Base-by-base conservation (phyloP, 2,113 vertebrate species). In the Notechis scutatus region DNA sequence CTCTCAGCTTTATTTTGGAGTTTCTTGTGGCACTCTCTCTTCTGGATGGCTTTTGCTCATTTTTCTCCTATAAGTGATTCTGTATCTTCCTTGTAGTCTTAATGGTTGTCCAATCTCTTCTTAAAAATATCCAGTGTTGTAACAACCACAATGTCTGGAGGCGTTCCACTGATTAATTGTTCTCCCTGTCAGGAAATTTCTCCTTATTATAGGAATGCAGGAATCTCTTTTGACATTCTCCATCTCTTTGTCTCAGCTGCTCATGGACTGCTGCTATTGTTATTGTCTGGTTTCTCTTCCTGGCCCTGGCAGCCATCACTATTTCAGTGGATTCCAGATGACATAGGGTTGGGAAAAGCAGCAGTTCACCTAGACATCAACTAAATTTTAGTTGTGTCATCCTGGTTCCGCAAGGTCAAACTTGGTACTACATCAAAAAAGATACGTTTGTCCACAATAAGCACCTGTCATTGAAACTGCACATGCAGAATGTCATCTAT, bases 401-500 rank as follows among this genome's bases (percentile, higher is more conserved):
- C 64, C n/a, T 18, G n/a, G 64, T 54, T 50, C 81, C 21, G 5
- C 24, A 59, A 50, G 29, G 24, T 55, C n/a, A 45, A 21, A 10
- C 29, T 89, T 85, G 54, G 20, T 12, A 86, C 9, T 23, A 21
- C 20, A 61, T 64, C 24, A 11, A 15, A 34, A 5, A n/a, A 0
- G 1, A 57, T 23, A n/a, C 4, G 3, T 10, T 56, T 81, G 0
- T 10, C 45, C 29, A 29, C 29, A 47, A n/a, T 85, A 42, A 39
- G 59, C 12, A 39, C 18, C 57, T 86, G 42, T 92, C 24, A 88
- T 11, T 90, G 57, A 90, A 85, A 50, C 50, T 21, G 4, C 34
- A 94, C 94, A 93, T 94, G 59, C 50, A 92, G 92, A 95, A 92
- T 93, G 85, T 18, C 2, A 0, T 85, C 42, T 52, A 50, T 94